Base-by-base conservation (phyloP, 2,888 invertebrate genomes). In the Trissolcus brochymenae region DNA sequence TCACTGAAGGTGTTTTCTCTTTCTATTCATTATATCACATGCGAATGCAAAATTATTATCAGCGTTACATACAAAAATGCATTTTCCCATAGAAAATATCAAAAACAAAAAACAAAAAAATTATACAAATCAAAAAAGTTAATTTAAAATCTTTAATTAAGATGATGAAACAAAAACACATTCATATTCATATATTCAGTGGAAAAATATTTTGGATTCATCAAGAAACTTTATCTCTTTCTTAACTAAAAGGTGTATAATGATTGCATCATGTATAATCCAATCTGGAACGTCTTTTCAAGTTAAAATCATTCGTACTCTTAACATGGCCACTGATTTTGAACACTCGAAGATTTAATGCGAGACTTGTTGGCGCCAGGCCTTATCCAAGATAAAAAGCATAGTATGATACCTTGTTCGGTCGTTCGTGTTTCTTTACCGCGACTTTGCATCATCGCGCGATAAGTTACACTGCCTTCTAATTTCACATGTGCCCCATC, bases 1-100 rank as follows among this genome's bases (percentile, higher is more conserved):
- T 76, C 64, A 70, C 57, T 67, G 61, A 75, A 66, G 59, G 66
- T 76, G 68, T 78, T 79, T 79, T 77, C 71, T 77, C 75, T 70
- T 79, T 79, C 72, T 65, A 72, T 77, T 75, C 72, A 72, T 75
- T 60, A 57, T 75, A 65, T 71, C 61, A 59, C 54, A 55, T 25
- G 16, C 43, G 57, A 43, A 68, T 61, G 67, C 41, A 60, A 41
- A 59, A 72, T 40, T 21, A 56, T 16, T 55, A 49, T 14, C 19
- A 19, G 17, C 19, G 51, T 19, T 51, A 13, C 17, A 17, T 17
- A 51, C 19, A 11, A 60, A 57, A 25, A 7, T 67, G 25, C n/a
- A 7, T 46, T 46, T 46, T 46, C n/a, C 17, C 16, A 13, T 51
- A 51, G 14, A 51, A 19, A 51, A 51, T 14, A 51, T 9, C 4